A percentile compares a stretch with the other conserved stretches of the same genome.
Conservation (phyloP, 2,888 invertebrate genomes). For the Drosophila stalkeri region DNA sequence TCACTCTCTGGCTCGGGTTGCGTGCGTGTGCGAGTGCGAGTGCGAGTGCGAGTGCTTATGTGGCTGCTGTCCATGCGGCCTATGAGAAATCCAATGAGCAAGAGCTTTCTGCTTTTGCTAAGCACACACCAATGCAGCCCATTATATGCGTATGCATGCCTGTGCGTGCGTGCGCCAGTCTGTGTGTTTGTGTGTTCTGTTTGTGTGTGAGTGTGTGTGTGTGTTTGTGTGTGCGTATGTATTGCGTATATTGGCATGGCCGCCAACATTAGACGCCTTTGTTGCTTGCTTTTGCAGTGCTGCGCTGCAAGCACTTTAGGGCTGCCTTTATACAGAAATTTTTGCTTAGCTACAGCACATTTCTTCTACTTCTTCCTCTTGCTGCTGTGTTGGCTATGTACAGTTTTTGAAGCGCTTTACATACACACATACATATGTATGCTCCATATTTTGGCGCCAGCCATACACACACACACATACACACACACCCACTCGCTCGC, state of each 20-base stretch:
- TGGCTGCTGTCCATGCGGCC: slow-evolving; percentile 58
- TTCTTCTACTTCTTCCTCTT: neutral
- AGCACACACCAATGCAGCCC: slow-evolving; percentile 76
- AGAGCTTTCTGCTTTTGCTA: slow-evolving; percentile 64
- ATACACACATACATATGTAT: slow-evolving; percentile 23
- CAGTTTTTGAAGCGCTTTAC: slow-evolving; percentile 49
- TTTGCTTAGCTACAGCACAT: slow-evolving; percentile 69
- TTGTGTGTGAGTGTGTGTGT: slow-evolving; percentile 19
- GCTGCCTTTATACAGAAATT: slow-evolving; percentile 29
- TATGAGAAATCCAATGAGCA: slow-evolving; percentile 70
- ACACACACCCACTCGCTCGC: slow-evolving; percentile 21
- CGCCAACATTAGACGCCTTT: slow-evolving; percentile 36
- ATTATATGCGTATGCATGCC: slow-evolving; percentile 71
- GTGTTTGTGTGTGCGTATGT: slow-evolving; percentile 12
- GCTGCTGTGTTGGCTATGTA: slow-evolving; percentile 48
- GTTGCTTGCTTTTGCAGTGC: slow-evolving; percentile 49
- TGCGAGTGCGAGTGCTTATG: slow-evolving; percentile 37
- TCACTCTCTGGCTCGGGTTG: slow-evolving; percentile 1
- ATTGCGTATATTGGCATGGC: slow-evolving; percentile 64
- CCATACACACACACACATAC: slow-evolving; percentile 8
- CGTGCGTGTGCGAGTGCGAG: slow-evolving; percentile 1
- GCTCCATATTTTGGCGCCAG: slow-evolving; percentile 77
- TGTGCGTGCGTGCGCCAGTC: slow-evolving; percentile 30
- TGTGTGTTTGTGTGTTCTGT: slow-evolving; percentile 36
- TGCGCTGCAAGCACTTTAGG: slow-evolving; percentile 75